Percentiles rank a stretch among this genome's conserved stretches.
phyloP scores from a whole-genome alignment of 2,113 vertebrate genomes.

The Engystomops pustulosus region DNA sequence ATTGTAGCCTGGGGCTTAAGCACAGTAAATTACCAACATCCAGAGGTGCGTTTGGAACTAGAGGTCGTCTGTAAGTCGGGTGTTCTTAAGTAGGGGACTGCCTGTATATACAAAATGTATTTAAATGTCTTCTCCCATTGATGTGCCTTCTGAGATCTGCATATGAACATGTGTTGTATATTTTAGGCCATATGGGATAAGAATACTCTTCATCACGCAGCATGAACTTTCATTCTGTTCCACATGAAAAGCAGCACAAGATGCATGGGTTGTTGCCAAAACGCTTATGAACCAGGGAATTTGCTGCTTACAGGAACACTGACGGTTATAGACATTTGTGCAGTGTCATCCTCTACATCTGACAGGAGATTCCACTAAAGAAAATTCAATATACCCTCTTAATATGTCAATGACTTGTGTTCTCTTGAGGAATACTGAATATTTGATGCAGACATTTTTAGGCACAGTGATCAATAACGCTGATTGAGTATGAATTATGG shows the following conservation, averaged over 20 bases:
- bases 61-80: too few species aligned
- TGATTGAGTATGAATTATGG: conserved; percentile 15
- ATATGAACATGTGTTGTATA: neutral
- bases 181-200: neutral
- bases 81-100: too few species aligned
- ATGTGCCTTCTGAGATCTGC: neutral
- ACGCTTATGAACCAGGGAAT: conserved; percentile 64
- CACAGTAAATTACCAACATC: too few species aligned
- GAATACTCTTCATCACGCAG: conserved; percentile 46
- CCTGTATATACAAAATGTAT: too few species aligned
- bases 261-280: conserved; percentile 55
- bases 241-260: conserved; percentile 62
- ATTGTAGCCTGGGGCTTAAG: too few species aligned
- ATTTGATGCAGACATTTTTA: conserved; percentile 26
- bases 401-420: neutral
- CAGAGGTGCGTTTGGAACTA: too few species aligned
- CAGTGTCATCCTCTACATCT: conserved; percentile 60
- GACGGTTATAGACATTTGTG: conserved; percentile 66
- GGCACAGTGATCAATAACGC: neutral
- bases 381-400: conserved; percentile 20
- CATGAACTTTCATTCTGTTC: conserved; percentile 63
- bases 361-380: neutral
- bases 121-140: neutral
- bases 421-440: conserved; percentile 2
- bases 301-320: conserved; percentile 67